phyloP scores from a whole-genome alignment of 1,140 invertebrate species.

The Hormaphis cornu region DNA sequence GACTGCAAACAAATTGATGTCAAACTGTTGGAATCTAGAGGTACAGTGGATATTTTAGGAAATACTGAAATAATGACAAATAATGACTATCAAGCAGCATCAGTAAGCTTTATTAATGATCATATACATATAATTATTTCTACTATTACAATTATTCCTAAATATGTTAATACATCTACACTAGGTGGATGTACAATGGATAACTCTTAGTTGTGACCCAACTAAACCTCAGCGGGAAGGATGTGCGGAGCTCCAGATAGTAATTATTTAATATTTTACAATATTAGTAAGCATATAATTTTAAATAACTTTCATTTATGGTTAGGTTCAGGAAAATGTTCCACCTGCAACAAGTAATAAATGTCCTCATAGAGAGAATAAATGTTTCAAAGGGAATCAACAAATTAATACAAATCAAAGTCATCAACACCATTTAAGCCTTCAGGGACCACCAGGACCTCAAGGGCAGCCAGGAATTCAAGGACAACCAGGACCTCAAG shows the following conservation, averaged over 20 bases:
- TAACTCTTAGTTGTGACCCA: slow-evolving; percentile 70
- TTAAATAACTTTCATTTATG: too few species aligned
- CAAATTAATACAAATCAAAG: slow-evolving; percentile 11
- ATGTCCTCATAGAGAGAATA: background rate
- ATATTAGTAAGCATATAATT: too few species aligned
- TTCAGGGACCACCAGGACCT: slow-evolving; percentile 39
- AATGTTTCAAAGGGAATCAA: background rate
- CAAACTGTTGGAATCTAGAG: slow-evolving; percentile 47
- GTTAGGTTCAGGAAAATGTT: too few species aligned
- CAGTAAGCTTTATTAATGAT: slow-evolving; percentile 46
- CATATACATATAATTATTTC: background rate
- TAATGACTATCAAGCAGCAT: slow-evolving; percentile 47
- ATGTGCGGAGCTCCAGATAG: slow-evolving; percentile 59
- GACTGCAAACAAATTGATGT: slow-evolving; percentile 53
- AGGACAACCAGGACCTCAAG: slow-evolving; percentile 38
- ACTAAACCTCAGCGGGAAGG: slow-evolving; percentile 55
- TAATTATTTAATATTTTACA: background rate
- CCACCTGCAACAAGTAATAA: background rate
- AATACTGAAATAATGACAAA: slow-evolving; percentile 57
- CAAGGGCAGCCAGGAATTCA: slow-evolving; percentile 35
- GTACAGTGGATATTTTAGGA: slow-evolving; percentile 56
- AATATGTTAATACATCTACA: too few species aligned
- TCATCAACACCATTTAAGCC: slow-evolving; percentile 41
- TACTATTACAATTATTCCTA: background rate
- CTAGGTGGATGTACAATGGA: slow-evolving; percentile 73